These are phyloP conservation scores for Hippocampus mohnikei DNA, from an alignment of 2,113 vertebrate species.

Conservation along the genomic window DNA sequence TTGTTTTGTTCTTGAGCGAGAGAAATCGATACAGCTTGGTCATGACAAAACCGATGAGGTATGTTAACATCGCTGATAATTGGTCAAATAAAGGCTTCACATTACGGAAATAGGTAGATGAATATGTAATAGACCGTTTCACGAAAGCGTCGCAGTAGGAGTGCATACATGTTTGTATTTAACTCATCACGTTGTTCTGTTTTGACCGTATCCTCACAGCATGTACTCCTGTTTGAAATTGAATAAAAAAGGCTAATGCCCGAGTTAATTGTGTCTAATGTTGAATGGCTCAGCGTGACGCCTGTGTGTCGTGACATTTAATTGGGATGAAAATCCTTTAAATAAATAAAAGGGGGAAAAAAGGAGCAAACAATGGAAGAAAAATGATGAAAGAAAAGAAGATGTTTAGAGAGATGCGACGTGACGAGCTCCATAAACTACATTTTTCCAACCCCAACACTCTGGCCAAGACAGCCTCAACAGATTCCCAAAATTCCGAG, in stretches of 20 bases:
- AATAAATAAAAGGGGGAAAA: not conserved
- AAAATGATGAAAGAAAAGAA: not conserved
- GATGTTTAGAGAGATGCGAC: not conserved
- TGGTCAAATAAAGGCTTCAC: too few relatives aligned
- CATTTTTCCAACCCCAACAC: not conserved
- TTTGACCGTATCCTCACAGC: not conserved
- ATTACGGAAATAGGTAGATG: too few relatives aligned
- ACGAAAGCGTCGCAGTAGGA: not conserved
- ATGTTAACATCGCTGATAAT: too few relatives aligned
- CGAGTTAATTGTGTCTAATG: not conserved
- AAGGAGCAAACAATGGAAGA: not conserved
- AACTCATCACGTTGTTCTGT: not conserved
- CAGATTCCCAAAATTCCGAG: constrained; percentile 4
- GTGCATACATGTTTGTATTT: not conserved
- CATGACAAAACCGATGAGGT: too few relatives aligned
- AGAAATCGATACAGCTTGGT: too few relatives aligned
- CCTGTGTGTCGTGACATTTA: not conserved
- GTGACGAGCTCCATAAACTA: not conserved
- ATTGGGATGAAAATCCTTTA: not conserved
- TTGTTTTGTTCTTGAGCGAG: too few relatives aligned
- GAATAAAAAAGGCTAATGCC: not conserved
- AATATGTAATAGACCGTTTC: too few relatives aligned
- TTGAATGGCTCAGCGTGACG: not conserved
- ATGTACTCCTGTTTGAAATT: not conserved
- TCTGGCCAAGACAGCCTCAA: not conserved